Evolutionary conservation across 2,888 invertebrate genomes (phyloP).

Genomic region (Polylopha cassiicola): DNA sequence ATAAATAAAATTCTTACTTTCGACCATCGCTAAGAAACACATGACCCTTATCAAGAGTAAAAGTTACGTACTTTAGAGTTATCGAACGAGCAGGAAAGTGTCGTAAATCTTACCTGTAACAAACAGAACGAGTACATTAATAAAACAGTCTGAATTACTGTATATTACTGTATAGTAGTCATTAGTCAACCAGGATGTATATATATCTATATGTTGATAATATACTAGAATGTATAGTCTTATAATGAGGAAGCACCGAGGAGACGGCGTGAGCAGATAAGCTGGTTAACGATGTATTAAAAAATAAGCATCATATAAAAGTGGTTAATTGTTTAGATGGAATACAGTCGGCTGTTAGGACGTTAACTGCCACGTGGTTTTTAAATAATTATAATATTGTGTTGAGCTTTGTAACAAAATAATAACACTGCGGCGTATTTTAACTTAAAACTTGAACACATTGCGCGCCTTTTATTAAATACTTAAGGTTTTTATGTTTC

Average conservation of each 20-base stretch:
- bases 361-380: too few species aligned
- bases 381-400: too few species aligned
- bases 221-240: conserved; percentile 28
- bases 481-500: too few species aligned
- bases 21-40: conserved; percentile 28
- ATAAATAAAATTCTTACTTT: conserved; percentile 30
- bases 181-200: conserved; percentile 29
- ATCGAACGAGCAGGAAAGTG: conserved; percentile 32
- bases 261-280: conserved; percentile 30
- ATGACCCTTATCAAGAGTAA: conserved; percentile 39
- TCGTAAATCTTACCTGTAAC: conserved; percentile 47
- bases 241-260: conserved; percentile 36
- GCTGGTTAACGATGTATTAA: conserved; percentile 31
- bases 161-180: too few species aligned
- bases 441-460: too few species aligned
- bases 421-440: too few species aligned
- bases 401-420: too few species aligned
- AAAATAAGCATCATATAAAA: conserved; percentile 30
- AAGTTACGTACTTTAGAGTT: conserved; percentile 29
- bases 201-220: conserved; percentile 17
- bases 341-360: conserved; percentile 17
- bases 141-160: too few species aligned
- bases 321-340: conserved; percentile 28
- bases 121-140: conserved; percentile 37
- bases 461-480: too few species aligned